Conservation (phyloP, 2,113 vertebrate genomes). For the Eurypyga helias region DNA sequence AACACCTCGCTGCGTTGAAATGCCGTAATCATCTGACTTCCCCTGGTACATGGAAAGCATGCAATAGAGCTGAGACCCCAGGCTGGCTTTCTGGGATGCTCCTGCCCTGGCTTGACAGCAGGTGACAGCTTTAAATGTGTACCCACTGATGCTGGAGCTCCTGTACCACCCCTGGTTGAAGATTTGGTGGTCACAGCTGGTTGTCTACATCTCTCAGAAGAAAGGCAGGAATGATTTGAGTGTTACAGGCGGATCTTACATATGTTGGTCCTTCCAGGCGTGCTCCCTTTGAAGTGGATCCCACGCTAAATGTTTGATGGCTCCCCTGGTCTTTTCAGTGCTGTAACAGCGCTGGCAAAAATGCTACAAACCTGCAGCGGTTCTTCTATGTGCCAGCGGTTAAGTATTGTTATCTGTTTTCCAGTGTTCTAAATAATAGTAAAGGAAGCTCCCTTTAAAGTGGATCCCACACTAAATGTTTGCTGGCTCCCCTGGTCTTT, state of each 20-base stretch:
- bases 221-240: background rate
- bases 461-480: background rate
- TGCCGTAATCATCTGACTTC: background rate
- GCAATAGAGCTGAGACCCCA: background rate
- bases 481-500: background rate
- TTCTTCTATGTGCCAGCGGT: background rate
- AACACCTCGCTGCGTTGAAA: background rate
- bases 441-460: background rate
- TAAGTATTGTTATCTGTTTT: background rate
- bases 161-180: background rate
- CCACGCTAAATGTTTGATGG: background rate
- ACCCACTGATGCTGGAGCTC: background rate
- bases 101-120: background rate
- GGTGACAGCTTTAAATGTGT: background rate
- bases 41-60: accelerated
- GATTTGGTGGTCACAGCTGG: background rate
- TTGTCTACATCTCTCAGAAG: background rate
- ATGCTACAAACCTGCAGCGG: background rate
- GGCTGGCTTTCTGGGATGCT: background rate
- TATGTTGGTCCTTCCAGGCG: background rate
- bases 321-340: background rate
- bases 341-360: background rate
- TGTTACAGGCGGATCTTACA: background rate
- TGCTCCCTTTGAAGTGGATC: background rate
- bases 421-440: background rate